These are phyloP conservation scores for Struthio camelus DNA, from an alignment of 2,113 vertebrate genomes.

Conservation along the genomic window DNA sequence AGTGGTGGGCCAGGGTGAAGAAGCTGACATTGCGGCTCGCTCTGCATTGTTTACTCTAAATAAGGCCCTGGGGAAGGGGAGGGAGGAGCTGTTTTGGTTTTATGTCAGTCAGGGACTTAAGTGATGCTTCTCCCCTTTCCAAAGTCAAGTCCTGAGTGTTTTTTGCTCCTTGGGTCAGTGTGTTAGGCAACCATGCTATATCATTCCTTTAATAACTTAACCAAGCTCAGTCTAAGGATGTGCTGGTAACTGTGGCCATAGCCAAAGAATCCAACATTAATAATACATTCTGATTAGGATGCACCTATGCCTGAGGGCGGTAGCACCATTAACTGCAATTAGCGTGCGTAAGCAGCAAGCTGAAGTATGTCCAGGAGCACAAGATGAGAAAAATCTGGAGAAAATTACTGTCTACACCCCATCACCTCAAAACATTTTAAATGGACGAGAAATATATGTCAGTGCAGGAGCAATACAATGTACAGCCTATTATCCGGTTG, in stretches of 20 bases:
- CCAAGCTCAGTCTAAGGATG: neutral
- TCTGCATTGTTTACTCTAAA: neutral
- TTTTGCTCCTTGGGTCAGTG: neutral
- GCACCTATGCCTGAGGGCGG: neutral
- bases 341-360: neutral
- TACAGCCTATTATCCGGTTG: neutral
- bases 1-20: neutral
- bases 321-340: neutral
- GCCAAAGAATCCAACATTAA: neutral
- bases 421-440: neutral
- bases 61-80: neutral
- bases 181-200: neutral
- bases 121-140: neutral
- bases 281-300: neutral
- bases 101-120: neutral
- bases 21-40: accelerated
- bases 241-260: neutral
- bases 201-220: neutral
- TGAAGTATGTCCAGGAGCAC: neutral
- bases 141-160: neutral
- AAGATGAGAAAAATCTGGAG: neutral
- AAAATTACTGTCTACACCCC: neutral
- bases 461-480: neutral
- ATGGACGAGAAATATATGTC: neutral
- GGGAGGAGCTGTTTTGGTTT: neutral